Evolutionary conservation across 2,113 vertebrate genomes (phyloP).

Genomic region (Pyrgilauda ruficollis): DNA sequence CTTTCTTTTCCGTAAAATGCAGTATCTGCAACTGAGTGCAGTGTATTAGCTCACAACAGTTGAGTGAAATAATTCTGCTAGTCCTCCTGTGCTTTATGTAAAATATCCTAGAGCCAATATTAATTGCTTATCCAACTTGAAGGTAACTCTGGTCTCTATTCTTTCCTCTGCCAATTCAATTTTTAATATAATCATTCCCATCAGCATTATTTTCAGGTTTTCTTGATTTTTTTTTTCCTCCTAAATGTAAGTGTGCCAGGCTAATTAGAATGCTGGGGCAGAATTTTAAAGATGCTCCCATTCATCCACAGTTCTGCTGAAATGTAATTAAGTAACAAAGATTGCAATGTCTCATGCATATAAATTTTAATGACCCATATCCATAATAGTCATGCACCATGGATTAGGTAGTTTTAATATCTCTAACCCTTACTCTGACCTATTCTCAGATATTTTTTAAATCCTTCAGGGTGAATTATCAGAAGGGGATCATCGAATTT

Average conservation of each 20-base stretch:
- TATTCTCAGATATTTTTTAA: background rate
- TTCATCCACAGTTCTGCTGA: background rate
- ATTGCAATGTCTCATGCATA: background rate
- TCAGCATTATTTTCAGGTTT: background rate
- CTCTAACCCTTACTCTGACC: background rate
- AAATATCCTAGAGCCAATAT: background rate
- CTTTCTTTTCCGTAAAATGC: background rate
- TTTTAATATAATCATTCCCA: background rate
- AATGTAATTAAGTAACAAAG: background rate
- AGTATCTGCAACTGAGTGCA: background rate
- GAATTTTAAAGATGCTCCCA: background rate
- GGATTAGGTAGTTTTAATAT: background rate
- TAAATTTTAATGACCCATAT: background rate
- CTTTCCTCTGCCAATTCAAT: background rate
- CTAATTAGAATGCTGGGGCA: background rate
- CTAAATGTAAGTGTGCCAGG: background rate
- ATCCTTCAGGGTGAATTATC: background rate
- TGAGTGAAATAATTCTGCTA: background rate
- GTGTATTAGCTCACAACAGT: background rate
- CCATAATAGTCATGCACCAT: background rate
- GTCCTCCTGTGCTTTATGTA: background rate
- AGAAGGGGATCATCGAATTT: background rate
- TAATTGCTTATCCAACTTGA: background rate
- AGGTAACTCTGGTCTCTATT: background rate
- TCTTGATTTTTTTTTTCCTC: background rate